Percentiles rank a stretch among this genome's conserved stretches.
Evolutionary conservation across 2,113 vertebrate species (phyloP).

Genomic region (Irena cyanogastra): DNA sequence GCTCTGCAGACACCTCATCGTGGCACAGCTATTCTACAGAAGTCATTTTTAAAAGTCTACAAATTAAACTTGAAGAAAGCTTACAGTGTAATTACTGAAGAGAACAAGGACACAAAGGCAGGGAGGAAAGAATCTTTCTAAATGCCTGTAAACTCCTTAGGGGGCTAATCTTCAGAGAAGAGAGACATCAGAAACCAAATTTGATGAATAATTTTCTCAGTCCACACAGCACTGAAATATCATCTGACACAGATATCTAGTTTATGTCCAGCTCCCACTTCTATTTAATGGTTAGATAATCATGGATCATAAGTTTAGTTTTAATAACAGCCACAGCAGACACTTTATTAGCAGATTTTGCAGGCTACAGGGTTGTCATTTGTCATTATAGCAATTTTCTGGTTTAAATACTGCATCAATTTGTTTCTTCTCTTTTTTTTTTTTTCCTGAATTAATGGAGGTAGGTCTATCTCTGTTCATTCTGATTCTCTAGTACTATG

Average conservation of each 20-base stretch:
- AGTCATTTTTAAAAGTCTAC: background rate
- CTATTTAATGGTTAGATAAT: slow-evolving; percentile 64
- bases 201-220: slow-evolving; percentile 54
- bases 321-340: slow-evolving; percentile 60
- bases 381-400: slow-evolving; percentile 63
- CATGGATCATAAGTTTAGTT: slow-evolving; percentile 66
- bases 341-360: slow-evolving; percentile 65
- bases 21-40: background rate
- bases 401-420: slow-evolving; percentile 64
- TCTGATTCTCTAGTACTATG: slow-evolving; percentile 38
- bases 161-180: slow-evolving; percentile 22
- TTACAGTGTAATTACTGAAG: background rate
- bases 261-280: slow-evolving; percentile 43
- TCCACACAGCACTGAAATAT: background rate
- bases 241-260: slow-evolving; percentile 31
- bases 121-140: background rate
- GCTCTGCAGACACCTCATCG: background rate
- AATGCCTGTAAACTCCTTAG: slow-evolving; percentile 16
- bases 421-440: background rate
- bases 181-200: slow-evolving; percentile 55
- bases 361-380: slow-evolving; percentile 53
- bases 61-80: slow-evolving; percentile 10
- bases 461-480: slow-evolving; percentile 24
- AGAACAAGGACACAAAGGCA: background rate
- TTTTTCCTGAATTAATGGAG: background rate